phyloP scores from a whole-genome alignment of 2,797 vertebrate genomes.

The Taenioides sp. region DNA sequence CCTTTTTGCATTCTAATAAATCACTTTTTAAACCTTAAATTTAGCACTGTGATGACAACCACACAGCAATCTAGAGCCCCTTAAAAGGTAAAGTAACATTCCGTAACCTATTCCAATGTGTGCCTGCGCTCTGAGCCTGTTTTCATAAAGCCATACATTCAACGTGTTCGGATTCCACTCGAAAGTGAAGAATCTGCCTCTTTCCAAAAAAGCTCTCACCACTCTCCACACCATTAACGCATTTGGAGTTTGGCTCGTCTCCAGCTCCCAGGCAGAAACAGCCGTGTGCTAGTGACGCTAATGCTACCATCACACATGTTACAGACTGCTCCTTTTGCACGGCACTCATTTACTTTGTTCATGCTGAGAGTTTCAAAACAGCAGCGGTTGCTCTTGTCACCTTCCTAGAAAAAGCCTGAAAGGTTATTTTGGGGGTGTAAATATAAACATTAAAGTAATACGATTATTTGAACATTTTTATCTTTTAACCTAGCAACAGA shows the following conservation, averaged over 20 bases:
- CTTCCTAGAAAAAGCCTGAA: too few relatives aligned
- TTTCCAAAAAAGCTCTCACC: conserved; percentile 61
- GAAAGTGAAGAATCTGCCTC: conserved; percentile 39
- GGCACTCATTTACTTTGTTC: conserved; percentile 16
- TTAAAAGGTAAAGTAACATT: conserved; percentile 20
- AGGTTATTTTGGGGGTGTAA: too few relatives aligned
- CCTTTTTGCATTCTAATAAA: neutral
- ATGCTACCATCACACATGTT: conserved; percentile 24
- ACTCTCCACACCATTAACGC: conserved; percentile 36
- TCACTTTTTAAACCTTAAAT: neutral
- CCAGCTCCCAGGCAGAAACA: conserved; percentile 39
- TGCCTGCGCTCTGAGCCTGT: conserved; percentile 9
- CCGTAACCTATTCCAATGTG: neutral
- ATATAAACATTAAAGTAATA: too few relatives aligned
- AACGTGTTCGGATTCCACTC: conserved; percentile 48
- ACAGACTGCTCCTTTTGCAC: conserved; percentile 20
- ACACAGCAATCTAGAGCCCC: conserved; percentile 6
- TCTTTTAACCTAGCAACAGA: too few relatives aligned
- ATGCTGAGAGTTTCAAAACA: conserved; percentile 3
- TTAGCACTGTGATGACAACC: conserved; percentile 7
- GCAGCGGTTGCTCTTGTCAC: conserved; percentile 4
- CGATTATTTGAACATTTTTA: too few relatives aligned
- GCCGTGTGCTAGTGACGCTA: conserved; percentile 17
- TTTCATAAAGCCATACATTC: conserved; percentile 33
- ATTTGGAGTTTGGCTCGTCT: conserved; percentile 34